Percentiles rank a stretch among this genome's conserved stretches.
phyloP scores from a whole-genome alignment of 2,888 invertebrate genomes.

The Ryuthela nishihirai region DNA sequence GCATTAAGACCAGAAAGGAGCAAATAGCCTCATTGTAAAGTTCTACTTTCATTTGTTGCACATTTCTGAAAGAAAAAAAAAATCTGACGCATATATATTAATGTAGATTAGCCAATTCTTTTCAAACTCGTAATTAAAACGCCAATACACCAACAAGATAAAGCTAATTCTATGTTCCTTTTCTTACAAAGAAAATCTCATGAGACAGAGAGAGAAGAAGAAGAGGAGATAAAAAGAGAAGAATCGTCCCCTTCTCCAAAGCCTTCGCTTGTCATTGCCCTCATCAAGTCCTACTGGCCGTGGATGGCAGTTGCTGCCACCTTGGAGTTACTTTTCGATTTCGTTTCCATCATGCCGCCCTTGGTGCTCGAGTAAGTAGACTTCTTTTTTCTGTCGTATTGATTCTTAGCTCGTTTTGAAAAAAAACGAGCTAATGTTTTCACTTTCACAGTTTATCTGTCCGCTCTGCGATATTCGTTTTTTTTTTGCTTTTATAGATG shows the following conservation, averaged over 20 bases:
- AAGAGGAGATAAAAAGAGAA: background rate
- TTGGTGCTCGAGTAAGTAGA: conserved; percentile 29
- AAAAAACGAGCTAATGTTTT: too few relatives aligned
- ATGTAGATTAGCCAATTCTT: too few relatives aligned
- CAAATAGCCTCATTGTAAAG: too few relatives aligned
- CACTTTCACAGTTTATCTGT: too few relatives aligned
- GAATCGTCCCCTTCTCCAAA: background rate
- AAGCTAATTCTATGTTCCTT: too few relatives aligned
- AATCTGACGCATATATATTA: too few relatives aligned
- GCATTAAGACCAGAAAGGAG: too few relatives aligned
- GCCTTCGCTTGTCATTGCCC: conserved; percentile 15
- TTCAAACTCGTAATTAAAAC: too few relatives aligned
- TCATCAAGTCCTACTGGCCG: conserved; percentile 11
- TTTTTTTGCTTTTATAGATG: background rate
- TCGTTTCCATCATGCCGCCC: conserved; percentile 12
- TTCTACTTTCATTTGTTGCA: too few relatives aligned
- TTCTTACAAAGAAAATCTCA: background rate
- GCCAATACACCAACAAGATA: too few relatives aligned
- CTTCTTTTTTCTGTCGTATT: background rate
- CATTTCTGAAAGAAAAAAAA: too few relatives aligned
- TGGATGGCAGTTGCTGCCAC: background rate
- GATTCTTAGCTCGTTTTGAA: too few relatives aligned
- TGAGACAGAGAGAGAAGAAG: background rate
- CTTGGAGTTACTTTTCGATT: conserved; percentile 15
- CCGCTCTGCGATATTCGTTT: background rate